Base-by-base conservation (phyloP, 2,888 invertebrate species). In the Autographa pulchrina region DNA sequence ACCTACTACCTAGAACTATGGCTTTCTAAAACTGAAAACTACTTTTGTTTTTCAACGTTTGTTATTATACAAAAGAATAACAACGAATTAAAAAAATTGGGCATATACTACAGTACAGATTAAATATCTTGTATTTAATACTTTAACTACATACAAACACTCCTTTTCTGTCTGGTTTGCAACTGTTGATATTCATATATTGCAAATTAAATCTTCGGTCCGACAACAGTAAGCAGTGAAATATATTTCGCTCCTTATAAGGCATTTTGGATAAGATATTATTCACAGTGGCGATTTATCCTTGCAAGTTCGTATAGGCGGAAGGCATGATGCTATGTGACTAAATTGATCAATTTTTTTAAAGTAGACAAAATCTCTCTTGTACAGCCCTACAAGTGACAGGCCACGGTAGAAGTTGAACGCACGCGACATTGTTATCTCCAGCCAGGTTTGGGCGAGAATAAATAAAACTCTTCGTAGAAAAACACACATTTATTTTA, bases 341-440 rank as follows among this genome's bases (percentile, higher is more conserved):
- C 13, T 20, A 56, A 56, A 56, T 56, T 20, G 54, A 25, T 25
- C 25, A 25, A 56, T 11, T 56, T 56, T 56, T 25, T 56, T 56
- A 4, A 11, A 38, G 38, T 48, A n/a, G 48, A 56, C 54, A 56
- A 56, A 56, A 56, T 25, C 13, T 54, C n/a, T 48, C n/a, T 9
- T 13, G 61, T 62, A 52, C 85, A 87, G 74, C 86, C 88, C 87
- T 87, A 77, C 9, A 54, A 73, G 62, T 70, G 48, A 14, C 41
- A 43, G 64, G 11, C 38, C 41, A 38, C 35, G 62, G 54, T 31
- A 63, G 89, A 88, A 88, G 90, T 91, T 90, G 93, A 91, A 92
- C 90, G 93, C 90, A 92, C 92, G 92, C 90, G 91, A 92, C 94
- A 94, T 94, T 95, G 94, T 96, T 95, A 95, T 95, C 95, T 93